Percentiles rank a stretch among this genome's conserved stretches.
phyloP scores from a whole-genome alignment of 2,888 invertebrate genomes.

The Caenorhabditis sp. region DNA sequence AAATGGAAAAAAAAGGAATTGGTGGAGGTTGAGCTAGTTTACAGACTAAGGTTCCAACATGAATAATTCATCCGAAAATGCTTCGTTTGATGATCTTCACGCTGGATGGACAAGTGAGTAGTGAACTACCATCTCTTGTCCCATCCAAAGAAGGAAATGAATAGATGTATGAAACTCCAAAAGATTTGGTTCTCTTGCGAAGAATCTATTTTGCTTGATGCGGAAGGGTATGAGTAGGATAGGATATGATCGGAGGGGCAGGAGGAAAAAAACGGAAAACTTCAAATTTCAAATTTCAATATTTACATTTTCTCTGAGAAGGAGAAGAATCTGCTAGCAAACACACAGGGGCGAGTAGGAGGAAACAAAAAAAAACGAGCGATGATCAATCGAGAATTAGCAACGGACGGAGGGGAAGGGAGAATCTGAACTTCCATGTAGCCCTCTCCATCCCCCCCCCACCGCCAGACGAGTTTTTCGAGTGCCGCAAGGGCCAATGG shows the following conservation, averaged over 20 bases:
- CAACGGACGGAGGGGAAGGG: not conserved
- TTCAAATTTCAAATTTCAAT: constrained; percentile 48
- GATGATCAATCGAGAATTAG: constrained; percentile 32
- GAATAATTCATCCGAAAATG: constrained; percentile 36
- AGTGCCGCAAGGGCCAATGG: constrained; percentile 31
- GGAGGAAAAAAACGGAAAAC: constrained; percentile 42
- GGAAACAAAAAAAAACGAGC: constrained; percentile 34
- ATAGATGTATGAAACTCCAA: constrained; percentile 34
- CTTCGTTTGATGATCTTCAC: constrained; percentile 50
- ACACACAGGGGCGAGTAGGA: constrained; percentile 6
- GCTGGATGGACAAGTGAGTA: constrained; percentile 16
- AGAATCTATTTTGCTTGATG: too few relatives aligned
- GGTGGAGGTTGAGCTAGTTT: constrained; percentile 7
- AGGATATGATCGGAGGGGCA: constrained; percentile 18
- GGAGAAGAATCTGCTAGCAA: constrained; percentile 34
- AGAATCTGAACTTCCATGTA: constrained; percentile 22
- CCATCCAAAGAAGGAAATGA: constrained; percentile 14
- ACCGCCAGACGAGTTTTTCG: constrained; percentile 40
- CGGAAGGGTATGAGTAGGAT: too few relatives aligned
- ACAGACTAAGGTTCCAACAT: constrained; percentile 49
- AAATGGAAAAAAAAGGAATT: not conserved
- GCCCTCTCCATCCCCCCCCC: too few relatives aligned
- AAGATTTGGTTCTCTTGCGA: not conserved
- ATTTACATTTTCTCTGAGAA: constrained; percentile 48
- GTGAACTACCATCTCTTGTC: constrained; percentile 27